phyloP scores from a whole-genome alignment of 2,113 vertebrate species.

The Myotis yumanensis region DNA sequence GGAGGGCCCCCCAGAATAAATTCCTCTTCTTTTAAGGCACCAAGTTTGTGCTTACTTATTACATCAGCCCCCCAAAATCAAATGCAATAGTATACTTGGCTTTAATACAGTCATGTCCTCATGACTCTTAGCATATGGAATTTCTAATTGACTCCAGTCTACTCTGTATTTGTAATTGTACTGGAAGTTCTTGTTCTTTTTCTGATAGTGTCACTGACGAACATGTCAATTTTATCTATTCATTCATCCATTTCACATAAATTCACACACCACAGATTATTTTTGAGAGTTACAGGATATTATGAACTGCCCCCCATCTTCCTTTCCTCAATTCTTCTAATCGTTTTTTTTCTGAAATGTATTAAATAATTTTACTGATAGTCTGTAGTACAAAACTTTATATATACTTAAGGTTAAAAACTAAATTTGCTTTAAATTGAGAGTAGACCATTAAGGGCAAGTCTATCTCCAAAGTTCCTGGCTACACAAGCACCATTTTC shows the following conservation, averaged over 20 bases:
- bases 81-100: neutral
- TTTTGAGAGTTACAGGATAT: neutral
- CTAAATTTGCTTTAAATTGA: slow-evolving; percentile 19
- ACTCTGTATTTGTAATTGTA: neutral
- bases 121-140: neutral
- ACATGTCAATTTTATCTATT: neutral
- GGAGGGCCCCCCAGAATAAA: neutral
- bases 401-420: neutral
- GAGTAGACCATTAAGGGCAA: neutral
- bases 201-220: neutral
- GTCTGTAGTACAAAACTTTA: neutral
- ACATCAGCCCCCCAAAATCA: neutral
- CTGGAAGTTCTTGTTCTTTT: slow-evolving; percentile 7
- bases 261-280: neutral
- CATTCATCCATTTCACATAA: neutral
- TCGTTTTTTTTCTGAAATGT: neutral
- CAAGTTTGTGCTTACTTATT: neutral
- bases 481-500: neutral
- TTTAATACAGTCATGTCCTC: neutral
- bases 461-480: neutral
- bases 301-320: neutral
- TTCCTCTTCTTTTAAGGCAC: neutral
- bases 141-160: neutral
- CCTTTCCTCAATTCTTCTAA: neutral
- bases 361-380: neutral